These are phyloP conservation scores for Falco peregrinus DNA, from an alignment of 2,797 vertebrate genomes.

Conservation along the genomic window DNA sequence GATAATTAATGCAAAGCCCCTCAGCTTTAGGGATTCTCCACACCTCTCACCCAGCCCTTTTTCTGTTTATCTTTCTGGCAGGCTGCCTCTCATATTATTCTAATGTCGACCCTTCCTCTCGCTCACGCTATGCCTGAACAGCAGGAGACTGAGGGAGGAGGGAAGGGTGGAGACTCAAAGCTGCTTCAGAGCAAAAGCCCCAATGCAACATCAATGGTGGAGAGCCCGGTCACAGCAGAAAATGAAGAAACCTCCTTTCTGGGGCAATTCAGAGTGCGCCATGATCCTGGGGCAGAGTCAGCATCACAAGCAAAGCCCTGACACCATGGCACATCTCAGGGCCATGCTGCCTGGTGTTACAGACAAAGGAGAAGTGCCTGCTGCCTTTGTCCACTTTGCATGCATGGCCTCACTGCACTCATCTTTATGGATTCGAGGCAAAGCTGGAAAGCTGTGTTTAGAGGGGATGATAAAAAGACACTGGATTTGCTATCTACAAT, in stretches of 20 bases:
- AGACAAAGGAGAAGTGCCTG: not conserved
- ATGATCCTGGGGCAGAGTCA: not conserved
- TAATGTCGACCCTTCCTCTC: not conserved
- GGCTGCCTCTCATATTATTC: not conserved
- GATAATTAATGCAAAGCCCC: slow-evolving; percentile 58
- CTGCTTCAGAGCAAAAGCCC: slow-evolving; percentile 9
- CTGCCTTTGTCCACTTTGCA: not conserved
- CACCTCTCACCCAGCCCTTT: slow-evolving; percentile 3
- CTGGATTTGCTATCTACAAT: not conserved
- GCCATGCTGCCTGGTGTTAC: not conserved
- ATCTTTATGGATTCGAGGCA: not conserved
- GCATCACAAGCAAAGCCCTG: not conserved
- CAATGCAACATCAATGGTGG: not conserved
- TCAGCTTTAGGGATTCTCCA: slow-evolving; percentile 31
- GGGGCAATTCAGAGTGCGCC: not conserved
- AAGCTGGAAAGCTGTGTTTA: not conserved
- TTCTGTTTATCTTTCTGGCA: slow-evolving; percentile 33
- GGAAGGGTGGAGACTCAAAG: not conserved
- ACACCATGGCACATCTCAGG: not conserved
- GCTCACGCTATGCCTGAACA: not conserved
- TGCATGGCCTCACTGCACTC: not conserved
- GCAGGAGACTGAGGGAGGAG: not conserved
- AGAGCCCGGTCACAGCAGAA: not conserved
- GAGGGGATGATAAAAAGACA: not conserved
- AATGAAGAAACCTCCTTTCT: not conserved